Base-by-base conservation (phyloP, 2,797 vertebrate genomes). In the Hypotaenidia okinawae region DNA sequence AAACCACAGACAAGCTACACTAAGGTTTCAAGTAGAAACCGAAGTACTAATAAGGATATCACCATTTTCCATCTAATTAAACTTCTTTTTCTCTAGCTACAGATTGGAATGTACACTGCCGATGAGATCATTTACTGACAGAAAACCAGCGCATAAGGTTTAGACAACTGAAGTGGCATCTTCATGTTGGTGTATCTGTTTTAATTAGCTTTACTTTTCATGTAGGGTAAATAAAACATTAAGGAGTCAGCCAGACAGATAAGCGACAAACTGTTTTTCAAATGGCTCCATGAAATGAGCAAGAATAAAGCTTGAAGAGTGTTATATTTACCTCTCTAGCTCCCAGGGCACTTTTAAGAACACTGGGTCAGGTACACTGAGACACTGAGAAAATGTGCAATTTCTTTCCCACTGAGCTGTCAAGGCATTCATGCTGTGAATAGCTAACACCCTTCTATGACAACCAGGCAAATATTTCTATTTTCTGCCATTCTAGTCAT, bases 381-480 rank as follows among this genome's bases (percentile, higher is more conserved):
- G 95, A 96, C 82, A 94, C 79, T 94, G 95, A 97, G 92, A 97
- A 97, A 96, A 96, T 87, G 96, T 95, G 96, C 88, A 96, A 95
- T 97, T 97, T 95, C 97, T 94, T 92, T 89, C 96, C 95, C 91
- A 96, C 96, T 89, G 97, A 97, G 90, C 96, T 96, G 96, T 97
- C 96, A 97, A 91, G 64, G 75, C 87, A 95, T 95, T 96, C 96
- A 97, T 91, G 94, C 96, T 96, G 94, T 93, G 97, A 98, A 96
- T 97, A 95, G 95, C 93, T 97, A 97, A 97, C 93, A 97, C 92
- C 93, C 96, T 89, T 67, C 93, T 96, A 94, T 96, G 96, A 97
- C 95, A 97, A 96, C 68, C 33, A 96, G 62, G 89, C 77, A 97
- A 96, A 97, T 97, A 97, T 97, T 97, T 97, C 95, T 96, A 93